Evolutionary conservation across 1,140 invertebrate species (phyloP).

Genomic region (Bathynomus jamesi): DNA sequence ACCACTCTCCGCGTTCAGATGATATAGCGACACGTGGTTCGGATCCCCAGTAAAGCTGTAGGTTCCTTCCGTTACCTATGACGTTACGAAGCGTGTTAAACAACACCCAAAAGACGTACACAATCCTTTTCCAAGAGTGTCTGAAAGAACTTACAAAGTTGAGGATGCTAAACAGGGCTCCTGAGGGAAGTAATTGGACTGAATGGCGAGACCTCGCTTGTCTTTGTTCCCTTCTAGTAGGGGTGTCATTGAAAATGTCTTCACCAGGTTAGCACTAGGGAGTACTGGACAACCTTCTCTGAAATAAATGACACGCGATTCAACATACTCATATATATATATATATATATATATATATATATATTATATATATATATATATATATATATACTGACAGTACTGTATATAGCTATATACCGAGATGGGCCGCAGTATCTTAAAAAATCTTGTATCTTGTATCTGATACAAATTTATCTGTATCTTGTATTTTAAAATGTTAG

Average conservation of each 20-base stretch:
- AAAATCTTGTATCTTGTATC: too few species aligned
- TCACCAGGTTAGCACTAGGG: not conserved
- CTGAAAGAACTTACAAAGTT: not conserved
- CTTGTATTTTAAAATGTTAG: too few species aligned
- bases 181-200: not conserved
- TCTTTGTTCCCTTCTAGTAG: not conserved
- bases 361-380: slow-evolving; percentile 1
- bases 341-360: slow-evolving; percentile 3
- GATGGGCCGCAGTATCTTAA: too few species aligned
- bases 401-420: not conserved
- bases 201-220: not conserved
- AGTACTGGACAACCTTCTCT: not conserved
- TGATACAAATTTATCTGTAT: too few species aligned
- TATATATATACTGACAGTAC: not conserved
- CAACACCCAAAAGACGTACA: too few species aligned
- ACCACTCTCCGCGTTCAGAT: too few species aligned
- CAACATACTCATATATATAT: not conserved
- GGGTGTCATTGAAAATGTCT: not conserved
- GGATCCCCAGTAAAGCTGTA: too few species aligned
- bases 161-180: not conserved
- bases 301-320: too few species aligned
- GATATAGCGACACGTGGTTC: too few species aligned
- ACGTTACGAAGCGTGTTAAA: too few species aligned
- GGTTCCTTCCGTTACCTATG: too few species aligned
- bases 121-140: too few species aligned